Evolutionary conservation across 2,113 vertebrate genomes (phyloP).

Genomic region (Xenopus borealis): DNA sequence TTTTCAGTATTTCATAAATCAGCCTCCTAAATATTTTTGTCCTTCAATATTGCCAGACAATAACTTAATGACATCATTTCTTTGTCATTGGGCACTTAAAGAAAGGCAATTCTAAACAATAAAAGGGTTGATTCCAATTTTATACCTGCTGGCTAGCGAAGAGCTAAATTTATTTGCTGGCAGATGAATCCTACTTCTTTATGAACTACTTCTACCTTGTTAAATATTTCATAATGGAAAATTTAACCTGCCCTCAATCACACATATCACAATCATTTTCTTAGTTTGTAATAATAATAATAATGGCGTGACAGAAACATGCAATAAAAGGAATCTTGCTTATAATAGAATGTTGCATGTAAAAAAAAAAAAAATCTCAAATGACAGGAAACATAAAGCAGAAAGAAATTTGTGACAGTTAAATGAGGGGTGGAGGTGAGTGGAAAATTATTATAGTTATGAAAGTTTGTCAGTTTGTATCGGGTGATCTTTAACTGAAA

Average conservation of each 20-base stretch:
- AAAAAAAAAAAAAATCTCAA: conserved; percentile 22
- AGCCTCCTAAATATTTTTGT: neutral
- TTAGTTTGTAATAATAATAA: conserved; percentile 19
- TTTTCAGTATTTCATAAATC: too few species aligned
- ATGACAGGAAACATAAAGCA: conserved; percentile 23
- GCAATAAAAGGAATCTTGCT: conserved; percentile 11
- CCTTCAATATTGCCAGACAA: neutral
- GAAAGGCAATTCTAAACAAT: neutral
- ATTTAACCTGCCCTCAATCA: conserved; percentile 19
- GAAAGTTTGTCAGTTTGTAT: conserved; percentile 45
- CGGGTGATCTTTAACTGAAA: conserved; percentile 59
- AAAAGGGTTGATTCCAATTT: neutral
- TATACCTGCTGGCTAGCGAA: neutral
- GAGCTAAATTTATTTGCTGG: neutral
- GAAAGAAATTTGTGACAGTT: conserved; percentile 32
- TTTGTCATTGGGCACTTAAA: neutral
- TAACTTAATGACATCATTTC: neutral
- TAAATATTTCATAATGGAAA: conserved; percentile 19
- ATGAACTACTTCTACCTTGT: conserved; percentile 32
- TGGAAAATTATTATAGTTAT: conserved; percentile 43
- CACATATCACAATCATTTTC: conserved; percentile 32
- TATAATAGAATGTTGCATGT: conserved; percentile 17
- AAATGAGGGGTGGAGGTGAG: conserved; percentile 42
- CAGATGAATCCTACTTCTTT: neutral
- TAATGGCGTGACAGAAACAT: conserved; percentile 1